Evolutionary conservation across 1,140 invertebrate species (phyloP), one percentile per base, ranked within the genome.

Genomic region (Pseudomyrmex concolor): DNA sequence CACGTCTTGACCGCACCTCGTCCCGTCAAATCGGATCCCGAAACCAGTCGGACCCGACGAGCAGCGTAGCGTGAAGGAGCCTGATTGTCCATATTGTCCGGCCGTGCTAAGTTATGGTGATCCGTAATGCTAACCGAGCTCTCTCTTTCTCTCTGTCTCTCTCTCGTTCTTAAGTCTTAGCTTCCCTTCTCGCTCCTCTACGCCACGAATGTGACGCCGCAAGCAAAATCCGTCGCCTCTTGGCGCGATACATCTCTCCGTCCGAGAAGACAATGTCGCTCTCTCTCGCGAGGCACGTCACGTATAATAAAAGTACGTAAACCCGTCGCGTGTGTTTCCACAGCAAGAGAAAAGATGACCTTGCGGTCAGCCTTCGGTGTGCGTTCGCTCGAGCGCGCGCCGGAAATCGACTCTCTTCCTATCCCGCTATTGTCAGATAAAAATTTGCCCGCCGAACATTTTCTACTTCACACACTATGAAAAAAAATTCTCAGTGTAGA

Each of bases 61-160:
- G 59, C 91, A 91, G 84, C 92, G 89, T 92, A 92, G 87, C 90
- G 90, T 93, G 83, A 93, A 93, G 74, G 88, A 91, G 91, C 90
- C 89, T 93, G 92, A 93, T 93, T 93, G 91, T 93, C 92, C 92
- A 91, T 93, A 93, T 93, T 93, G 92, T 93, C 91, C 90, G 71
- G 73, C 66, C 76, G 87, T 68, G 86, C 62, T 90, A 90, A 90
- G 70, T 93, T 92, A 93, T 93, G 92, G 89, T 91, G 87, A 89
- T 92, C 90, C 80, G 76, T 71, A 85, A 89, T 88, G 85, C 85
- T 86, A 91, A 89, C 86, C 70, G 34, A 55, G 57, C 57, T 62
- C 55, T 84, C 54, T 84, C 63, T 67, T 80, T 82, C 25, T 25
- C 34, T 34, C 34, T 34, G 4, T 34, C 0, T 34, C 0, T 34